Base-by-base conservation (phyloP, 2,797 vertebrate species). In the Arremon aurantiirostris region DNA sequence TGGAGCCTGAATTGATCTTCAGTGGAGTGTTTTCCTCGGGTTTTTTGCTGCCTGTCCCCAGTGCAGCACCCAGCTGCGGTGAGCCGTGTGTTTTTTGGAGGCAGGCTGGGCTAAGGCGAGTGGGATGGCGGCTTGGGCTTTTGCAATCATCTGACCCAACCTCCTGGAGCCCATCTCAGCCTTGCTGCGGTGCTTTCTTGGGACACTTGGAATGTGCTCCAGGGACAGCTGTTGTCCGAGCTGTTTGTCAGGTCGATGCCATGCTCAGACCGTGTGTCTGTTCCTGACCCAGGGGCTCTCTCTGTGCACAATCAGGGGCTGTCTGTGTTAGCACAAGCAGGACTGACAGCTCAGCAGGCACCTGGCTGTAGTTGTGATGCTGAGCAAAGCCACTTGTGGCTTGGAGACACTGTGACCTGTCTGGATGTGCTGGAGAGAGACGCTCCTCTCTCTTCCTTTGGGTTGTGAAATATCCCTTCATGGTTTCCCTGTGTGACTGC, bases 211-310 rank as follows among this genome's bases (percentile, higher is more conserved):
- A 82, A 52, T 23, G 2, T 12, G 27, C 49, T 71, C 8, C 13
- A 24, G 77, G 53, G 34, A 9, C 11, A 24, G 49, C 57, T 56
- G 30, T 64, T 34, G 39, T 35, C 72, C 6, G 1, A 34, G 82
- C 49, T 53, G 53, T 49, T 73, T n/a, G n/a, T n/a, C 27, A 10
- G 61, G 57, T 53, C 2, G 2, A 4, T 52, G 49, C 27, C 2
- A 0, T 20, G 68, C 68, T 77, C 24, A 12, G 50, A 20, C 2
- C 2, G 0, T 0, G 2, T n/a, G 41, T 41, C 5, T 59, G 39
- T 87, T 82, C 65, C 44, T 61, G 26, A 11, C 8, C 11, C 44
- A 11, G 50, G 42, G 41, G n/a, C 30, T 64, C 42, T 26, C 60
- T 66, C 18, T 4, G 32, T 26, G 49, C 60, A 11, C 41, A 1